A percentile compares a stretch with the other conserved stretches of the same genome.
These are phyloP conservation scores for Dexiosoma caninum DNA, from an alignment of 2,888 invertebrate genomes.

Conservation along the genomic window DNA sequence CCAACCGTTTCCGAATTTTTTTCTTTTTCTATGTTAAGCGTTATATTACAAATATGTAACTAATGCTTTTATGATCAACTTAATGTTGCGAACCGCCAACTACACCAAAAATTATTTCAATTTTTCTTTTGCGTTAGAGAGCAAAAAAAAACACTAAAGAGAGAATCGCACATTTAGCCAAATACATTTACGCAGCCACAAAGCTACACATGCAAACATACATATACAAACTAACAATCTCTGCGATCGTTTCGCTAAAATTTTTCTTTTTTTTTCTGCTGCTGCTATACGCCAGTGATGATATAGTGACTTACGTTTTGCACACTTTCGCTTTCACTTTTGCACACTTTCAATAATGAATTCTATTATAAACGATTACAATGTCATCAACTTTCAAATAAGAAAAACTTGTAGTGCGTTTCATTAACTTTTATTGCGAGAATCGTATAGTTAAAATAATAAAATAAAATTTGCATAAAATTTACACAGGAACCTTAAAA, in stretches of 20 bases:
- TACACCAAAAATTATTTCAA: constrained; percentile 55
- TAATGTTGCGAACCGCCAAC: constrained; percentile 64
- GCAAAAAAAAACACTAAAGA: constrained; percentile 30
- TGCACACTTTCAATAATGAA: too few species aligned
- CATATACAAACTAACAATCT: background rate
- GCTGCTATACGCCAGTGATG: background rate
- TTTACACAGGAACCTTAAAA: too few species aligned
- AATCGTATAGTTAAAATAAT: too few species aligned
- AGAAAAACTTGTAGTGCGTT: too few species aligned
- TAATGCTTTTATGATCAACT: constrained; percentile 69
- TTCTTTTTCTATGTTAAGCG: constrained; percentile 66
- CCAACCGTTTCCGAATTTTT: constrained; percentile 59
- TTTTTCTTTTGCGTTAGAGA: constrained; percentile 56
- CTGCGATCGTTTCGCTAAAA: constrained; percentile 49
- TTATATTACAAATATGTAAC: constrained; percentile 77
- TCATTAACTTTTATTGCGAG: too few species aligned
- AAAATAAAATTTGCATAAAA: too few species aligned
- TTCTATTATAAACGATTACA: too few species aligned
- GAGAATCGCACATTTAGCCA: constrained; percentile 43
- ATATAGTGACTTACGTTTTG: background rate
- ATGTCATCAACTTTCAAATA: too few species aligned
- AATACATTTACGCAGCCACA: constrained; percentile 18
- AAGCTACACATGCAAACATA: background rate
- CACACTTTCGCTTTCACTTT: too few species aligned
- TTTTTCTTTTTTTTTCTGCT: constrained; percentile 28